Conservation (phyloP, 2,888 invertebrate genomes). For the Himalopsyche anomala region DNA sequence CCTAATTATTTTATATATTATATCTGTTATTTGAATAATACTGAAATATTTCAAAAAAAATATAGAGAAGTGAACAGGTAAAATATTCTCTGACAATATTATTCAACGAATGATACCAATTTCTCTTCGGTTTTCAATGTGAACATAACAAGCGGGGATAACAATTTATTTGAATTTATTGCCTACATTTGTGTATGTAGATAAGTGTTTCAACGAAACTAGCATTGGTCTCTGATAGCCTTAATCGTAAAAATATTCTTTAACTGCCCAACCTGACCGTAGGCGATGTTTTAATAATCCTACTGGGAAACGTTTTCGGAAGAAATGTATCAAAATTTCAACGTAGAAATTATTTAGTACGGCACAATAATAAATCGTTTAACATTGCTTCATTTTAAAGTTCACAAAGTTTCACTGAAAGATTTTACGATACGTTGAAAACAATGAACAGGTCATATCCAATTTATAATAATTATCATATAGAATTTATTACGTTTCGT, state of each 20-base stretch:
- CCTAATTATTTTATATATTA: no score
- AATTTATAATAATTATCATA: not conserved
- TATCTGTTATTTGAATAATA: not conserved
- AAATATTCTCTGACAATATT: not conserved
- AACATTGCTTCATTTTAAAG: constrained; percentile 20
- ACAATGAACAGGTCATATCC: not conserved
- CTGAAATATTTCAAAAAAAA: not conserved
- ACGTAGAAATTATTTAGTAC: constrained; percentile 11
- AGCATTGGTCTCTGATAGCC: not conserved
- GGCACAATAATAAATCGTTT: constrained; percentile 10
- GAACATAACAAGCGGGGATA: constrained; percentile 14
- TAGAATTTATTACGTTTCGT: not conserved
- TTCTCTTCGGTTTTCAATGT: not conserved
- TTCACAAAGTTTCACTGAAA: not conserved
- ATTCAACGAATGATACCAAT: constrained; percentile 29
- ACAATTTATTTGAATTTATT: constrained; percentile 34
- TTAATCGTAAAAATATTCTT: constrained; percentile 24
- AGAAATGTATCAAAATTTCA: constrained; percentile 21
- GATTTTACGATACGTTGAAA: not conserved
- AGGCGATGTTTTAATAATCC: constrained; percentile 24
- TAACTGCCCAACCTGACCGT: constrained; percentile 20
- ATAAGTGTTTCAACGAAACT: not conserved
- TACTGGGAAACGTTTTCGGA: constrained; percentile 14
- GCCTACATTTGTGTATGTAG: constrained; percentile 1
- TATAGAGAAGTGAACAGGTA: not conserved